These are phyloP conservation scores for Hemicrepidius hirtus DNA, from an alignment of 2,888 invertebrate species.

Conservation along the genomic window DNA sequence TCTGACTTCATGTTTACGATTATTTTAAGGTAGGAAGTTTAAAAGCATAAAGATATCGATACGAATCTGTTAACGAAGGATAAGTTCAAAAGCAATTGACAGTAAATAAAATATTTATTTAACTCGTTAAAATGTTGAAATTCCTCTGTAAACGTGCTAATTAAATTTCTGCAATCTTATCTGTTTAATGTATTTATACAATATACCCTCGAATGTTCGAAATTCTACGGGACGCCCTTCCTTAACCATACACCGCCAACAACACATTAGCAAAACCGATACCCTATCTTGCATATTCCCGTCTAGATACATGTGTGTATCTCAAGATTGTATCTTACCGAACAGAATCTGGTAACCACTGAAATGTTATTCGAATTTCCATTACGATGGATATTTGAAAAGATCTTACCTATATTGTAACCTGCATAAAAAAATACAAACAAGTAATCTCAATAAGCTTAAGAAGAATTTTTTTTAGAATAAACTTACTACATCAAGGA, in stretches of 20 bases:
- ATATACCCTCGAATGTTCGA: constrained; percentile 17
- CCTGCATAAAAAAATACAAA: no score
- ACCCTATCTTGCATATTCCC: constrained; percentile 28
- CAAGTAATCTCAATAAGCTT: no score
- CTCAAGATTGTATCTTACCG: constrained; percentile 1
- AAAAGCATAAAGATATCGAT: no score
- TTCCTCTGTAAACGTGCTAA: neutral
- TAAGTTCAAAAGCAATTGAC: no score
- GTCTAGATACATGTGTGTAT: constrained; percentile 24
- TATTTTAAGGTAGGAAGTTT: no score
- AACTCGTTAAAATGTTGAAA: neutral
- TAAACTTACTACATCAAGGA: no score
- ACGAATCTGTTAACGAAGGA: no score
- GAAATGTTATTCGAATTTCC: neutral
- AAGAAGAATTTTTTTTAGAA: no score
- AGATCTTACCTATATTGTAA: no score
- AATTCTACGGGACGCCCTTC: constrained; percentile 17
- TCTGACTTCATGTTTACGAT: no score
- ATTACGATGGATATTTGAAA: neutral
- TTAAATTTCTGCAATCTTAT: constrained; percentile 14
- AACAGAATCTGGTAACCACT: constrained; percentile 4
- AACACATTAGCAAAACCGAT: constrained; percentile 32
- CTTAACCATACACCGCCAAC: constrained; percentile 1
- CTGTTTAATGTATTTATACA: constrained; percentile 19
- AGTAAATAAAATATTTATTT: no score